Base-by-base conservation (phyloP, 2,888 invertebrate species). In the Rhogogaster chlorosoma region DNA sequence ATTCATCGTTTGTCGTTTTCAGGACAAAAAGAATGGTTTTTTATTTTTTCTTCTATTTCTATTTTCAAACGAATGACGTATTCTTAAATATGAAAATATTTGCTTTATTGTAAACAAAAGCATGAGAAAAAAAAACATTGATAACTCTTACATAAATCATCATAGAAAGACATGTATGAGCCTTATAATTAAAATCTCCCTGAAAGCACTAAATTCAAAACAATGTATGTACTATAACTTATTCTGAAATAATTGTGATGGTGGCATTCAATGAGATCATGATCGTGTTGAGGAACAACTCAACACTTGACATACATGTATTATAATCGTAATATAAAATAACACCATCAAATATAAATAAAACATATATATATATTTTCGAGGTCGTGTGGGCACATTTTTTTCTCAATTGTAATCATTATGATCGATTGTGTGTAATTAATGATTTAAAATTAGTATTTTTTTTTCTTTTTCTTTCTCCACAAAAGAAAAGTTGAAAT, bases 181-280 rank as follows among this genome's bases (percentile, higher is more conserved):
- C 84, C 61, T 49, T 12, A n/a, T n/a, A 42, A 15, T 73, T 73
- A 73, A 73, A 73, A 38, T 73, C 42, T 73, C 26, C 26, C 10
- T 42, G 22, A 22, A 22, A 42, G n/a, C 42, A 42, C 49, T 32
- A 18, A 77, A 29, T 32, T 77, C 45, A 32, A 77, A 77, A 77
- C 32, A 32, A 29, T n/a, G n/a, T n/a, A n/a, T n/a, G 7, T 53
- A 29, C n/a, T 29, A 77, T 7, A 77, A 49, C n/a, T 77, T 53
- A 61, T 80, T 61, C 45, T 77, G 10, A 61, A 80, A n/a, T 38
- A 5, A 38, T n/a, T 64, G 15, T 26, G 29, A 77, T 64, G 42
- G 87, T 89, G 89, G 87, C 88, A 89, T 89, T 92, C 88, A 89
- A 89, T 88, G 89, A 90, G 89, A 91, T 87, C 88, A 91, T 90